Conservation (phyloP, 2,888 invertebrate genomes). For the Ennomos fuscantarius region DNA sequence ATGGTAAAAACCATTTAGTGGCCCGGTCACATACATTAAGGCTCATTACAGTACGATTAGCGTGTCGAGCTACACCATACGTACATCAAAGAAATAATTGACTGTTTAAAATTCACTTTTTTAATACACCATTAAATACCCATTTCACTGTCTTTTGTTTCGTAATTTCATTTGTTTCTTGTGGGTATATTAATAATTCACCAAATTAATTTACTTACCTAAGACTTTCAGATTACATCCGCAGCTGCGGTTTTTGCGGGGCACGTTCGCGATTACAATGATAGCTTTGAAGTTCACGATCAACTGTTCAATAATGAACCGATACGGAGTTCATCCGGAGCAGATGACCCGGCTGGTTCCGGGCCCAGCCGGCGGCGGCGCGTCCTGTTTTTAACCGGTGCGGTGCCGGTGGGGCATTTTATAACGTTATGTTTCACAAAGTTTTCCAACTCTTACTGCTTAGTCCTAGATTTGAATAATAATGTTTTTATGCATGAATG, state of each 20-base stretch:
- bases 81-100: too few relatives aligned
- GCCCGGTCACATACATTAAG: too few relatives aligned
- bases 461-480: not conserved
- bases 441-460: not conserved
- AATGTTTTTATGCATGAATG: too few relatives aligned
- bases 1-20: too few relatives aligned
- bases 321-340: conserved; percentile 53
- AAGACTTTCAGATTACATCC: not conserved
- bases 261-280: conserved; percentile 11
- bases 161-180: too few relatives aligned
- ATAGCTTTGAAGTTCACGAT: conserved; percentile 41
- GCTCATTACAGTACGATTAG: too few relatives aligned
- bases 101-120: too few relatives aligned
- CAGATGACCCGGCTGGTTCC: conserved; percentile 31
- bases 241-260: conserved; percentile 2
- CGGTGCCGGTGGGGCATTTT: conserved; percentile 42
- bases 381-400: conserved; percentile 51
- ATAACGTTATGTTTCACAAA: conserved; percentile 52
- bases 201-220: too few relatives aligned
- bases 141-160: too few relatives aligned
- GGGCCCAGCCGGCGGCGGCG: conserved; percentile 20
- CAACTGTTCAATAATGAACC: conserved; percentile 64
- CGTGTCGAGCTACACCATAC: too few relatives aligned
- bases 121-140: too few relatives aligned
- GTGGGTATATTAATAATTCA: too few relatives aligned